Conservation (phyloP, 2,113 vertebrate species). For the Corapipo altera region DNA sequence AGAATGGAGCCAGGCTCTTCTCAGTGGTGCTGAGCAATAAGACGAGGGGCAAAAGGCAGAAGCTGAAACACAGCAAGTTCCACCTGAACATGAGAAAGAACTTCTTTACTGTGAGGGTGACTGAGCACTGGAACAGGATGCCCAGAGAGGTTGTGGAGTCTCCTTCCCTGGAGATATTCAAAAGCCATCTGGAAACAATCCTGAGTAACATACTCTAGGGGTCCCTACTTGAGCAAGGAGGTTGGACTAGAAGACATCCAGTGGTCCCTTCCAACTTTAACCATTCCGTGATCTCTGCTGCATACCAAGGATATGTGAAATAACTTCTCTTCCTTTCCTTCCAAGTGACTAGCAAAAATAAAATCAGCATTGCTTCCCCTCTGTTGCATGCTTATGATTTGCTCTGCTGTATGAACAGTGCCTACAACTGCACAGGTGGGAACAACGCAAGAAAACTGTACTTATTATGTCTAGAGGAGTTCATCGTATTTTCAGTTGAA, state of each 20-base stretch:
- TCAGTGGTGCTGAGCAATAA: not conserved
- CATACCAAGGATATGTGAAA: not conserved
- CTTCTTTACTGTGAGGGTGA: not conserved
- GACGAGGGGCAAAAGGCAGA: not conserved
- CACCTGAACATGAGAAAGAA: not conserved
- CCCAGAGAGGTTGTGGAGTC: not conserved
- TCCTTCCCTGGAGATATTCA: not conserved
- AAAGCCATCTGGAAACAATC: not conserved
- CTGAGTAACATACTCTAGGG: not conserved
- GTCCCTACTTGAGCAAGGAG: not conserved
- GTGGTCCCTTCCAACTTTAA: not conserved
- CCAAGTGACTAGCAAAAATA: not conserved
- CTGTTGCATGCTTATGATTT: not conserved
- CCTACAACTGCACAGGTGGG: not conserved
- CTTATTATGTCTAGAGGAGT: not conserved
- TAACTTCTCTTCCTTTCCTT: not conserved
- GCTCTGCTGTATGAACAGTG: not conserved
- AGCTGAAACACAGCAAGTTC: not conserved
- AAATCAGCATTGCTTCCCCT: not conserved
- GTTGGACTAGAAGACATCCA: not conserved
- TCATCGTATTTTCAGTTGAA: accelerated
- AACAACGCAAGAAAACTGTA: not conserved
- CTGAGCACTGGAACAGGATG: not conserved
- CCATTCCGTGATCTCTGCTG: not conserved
- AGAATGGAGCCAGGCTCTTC: not conserved